Evolutionary conservation across 2,888 invertebrate genomes (phyloP).

Genomic region (Mythimna vitellina): DNA sequence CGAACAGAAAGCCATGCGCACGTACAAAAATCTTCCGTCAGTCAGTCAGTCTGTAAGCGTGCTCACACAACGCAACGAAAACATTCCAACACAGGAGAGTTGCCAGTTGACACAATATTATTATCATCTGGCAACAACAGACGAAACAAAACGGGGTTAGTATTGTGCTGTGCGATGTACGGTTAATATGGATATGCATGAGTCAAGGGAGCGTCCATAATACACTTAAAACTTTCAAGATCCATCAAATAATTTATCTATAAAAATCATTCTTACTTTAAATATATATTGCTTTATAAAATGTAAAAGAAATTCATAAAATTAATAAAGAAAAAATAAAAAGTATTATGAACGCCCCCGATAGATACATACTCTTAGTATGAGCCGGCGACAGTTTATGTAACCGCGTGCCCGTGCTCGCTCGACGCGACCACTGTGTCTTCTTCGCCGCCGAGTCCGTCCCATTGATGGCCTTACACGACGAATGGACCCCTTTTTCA

Average conservation of each 20-base stretch:
- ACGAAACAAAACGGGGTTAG: slow-evolving; percentile 55
- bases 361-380: slow-evolving; percentile 87
- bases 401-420: slow-evolving; percentile 86
- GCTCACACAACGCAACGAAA: slow-evolving; percentile 48
- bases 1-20: slow-evolving; percentile 59
- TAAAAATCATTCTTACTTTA: background rate
- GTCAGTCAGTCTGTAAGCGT: slow-evolving; percentile 45
- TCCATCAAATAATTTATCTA: slow-evolving; percentile 2
- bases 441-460: slow-evolving; percentile 75
- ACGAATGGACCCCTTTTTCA: slow-evolving; percentile 79
- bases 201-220: slow-evolving; percentile 57
- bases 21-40: slow-evolving; percentile 36
- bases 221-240: slow-evolving; percentile 26
- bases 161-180: slow-evolving; percentile 65
- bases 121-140: slow-evolving; percentile 43
- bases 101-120: slow-evolving; percentile 47
- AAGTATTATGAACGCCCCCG: slow-evolving; percentile 62
- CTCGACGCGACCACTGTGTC: slow-evolving; percentile 82
- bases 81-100: slow-evolving; percentile 48
- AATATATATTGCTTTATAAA: background rate
- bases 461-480: slow-evolving; percentile 83
- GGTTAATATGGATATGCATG: slow-evolving; percentile 60
- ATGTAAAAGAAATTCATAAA: background rate
- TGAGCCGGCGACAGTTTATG: slow-evolving; percentile 87
- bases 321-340: slow-evolving; percentile 15